Percentiles rank a stretch among this genome's conserved stretches.
phyloP scores from a whole-genome alignment of 1,140 invertebrate species.

The Bradysia coprophila region DNA sequence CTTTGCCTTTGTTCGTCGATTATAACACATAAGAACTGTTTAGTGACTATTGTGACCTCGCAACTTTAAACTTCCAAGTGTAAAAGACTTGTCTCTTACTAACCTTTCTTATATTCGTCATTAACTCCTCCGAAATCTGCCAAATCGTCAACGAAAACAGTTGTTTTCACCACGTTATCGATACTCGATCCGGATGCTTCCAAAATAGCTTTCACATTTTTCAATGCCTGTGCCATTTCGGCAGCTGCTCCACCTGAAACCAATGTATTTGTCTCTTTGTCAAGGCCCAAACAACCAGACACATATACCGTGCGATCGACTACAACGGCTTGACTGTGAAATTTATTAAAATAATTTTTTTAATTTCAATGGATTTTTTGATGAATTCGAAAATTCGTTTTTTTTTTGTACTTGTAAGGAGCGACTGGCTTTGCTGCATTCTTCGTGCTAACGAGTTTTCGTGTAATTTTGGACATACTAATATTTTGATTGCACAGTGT shows the following conservation, averaged over 20 bases:
- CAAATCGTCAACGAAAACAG: constrained; percentile 66
- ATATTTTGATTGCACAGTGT: no score
- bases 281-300: constrained; percentile 67
- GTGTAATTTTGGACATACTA: no score
- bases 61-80: no score
- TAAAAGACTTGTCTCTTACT: constrained; percentile 22
- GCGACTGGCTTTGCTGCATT: neutral
- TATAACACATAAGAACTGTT: no score
- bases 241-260: constrained; percentile 53
- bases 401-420: neutral
- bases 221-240: constrained; percentile 55
- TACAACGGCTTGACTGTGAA: constrained; percentile 69
- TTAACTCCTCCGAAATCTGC: constrained; percentile 67
- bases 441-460: neutral
- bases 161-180: constrained; percentile 67
- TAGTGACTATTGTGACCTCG: no score
- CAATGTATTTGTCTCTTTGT: constrained; percentile 41
- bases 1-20: no score
- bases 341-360: neutral
- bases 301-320: constrained; percentile 67
- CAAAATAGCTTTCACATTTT: constrained; percentile 57
- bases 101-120: constrained; percentile 71
- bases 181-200: constrained; percentile 48
- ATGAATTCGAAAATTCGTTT: no score
- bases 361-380: neutral